Evolutionary conservation across 1,140 invertebrate species (phyloP), one percentile per base, ranked within the genome.

Genomic region (Liolophura sinensis): DNA sequence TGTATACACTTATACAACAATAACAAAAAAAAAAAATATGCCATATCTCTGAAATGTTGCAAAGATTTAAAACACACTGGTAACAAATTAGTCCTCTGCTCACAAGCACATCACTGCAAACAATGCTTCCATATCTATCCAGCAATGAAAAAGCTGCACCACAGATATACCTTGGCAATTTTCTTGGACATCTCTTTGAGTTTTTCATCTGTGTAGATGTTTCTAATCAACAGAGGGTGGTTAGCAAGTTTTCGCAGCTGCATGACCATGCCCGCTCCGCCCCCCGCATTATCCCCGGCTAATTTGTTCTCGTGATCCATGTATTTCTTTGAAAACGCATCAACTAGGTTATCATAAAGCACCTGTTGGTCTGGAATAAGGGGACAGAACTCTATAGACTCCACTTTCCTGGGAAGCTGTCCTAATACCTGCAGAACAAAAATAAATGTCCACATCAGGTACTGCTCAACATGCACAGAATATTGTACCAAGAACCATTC

Each of bases 341-440:
- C 86, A n/a, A 95, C 87, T 4, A 96, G 83, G 20, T 90, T 83
- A 59, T 90, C 88, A 73, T 97, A 97, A 69, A 92, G 85, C 46
- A 87, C 87, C 64, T 89, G 85, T 78, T 98, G 95, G 16, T 87
- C 86, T 5, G 88, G 85, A 0, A 85, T 87, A 89, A 97, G 89
- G 71, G 84, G 73, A 85, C 89, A 87, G 72, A 79, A 82, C 47
- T 91, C 85, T 1, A 91, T 88, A 52, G 88, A 81, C 55, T 93
- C 91, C 9, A 85, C 89, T 82, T 97, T 97, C 73, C 88, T 85
- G 0, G 95, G 95, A 31, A 89, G 73, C 65, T 86, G 79, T 55
- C 79, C 76, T 0, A 98, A 86, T 0, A 98, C 96, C 82, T 84
- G 70, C 6, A 67, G 63, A 51, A 16, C 59, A 60, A 31, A 56